Evolutionary conservation across 1,140 invertebrate genomes (phyloP).

Genomic region (Frieseomelitta varia): DNA sequence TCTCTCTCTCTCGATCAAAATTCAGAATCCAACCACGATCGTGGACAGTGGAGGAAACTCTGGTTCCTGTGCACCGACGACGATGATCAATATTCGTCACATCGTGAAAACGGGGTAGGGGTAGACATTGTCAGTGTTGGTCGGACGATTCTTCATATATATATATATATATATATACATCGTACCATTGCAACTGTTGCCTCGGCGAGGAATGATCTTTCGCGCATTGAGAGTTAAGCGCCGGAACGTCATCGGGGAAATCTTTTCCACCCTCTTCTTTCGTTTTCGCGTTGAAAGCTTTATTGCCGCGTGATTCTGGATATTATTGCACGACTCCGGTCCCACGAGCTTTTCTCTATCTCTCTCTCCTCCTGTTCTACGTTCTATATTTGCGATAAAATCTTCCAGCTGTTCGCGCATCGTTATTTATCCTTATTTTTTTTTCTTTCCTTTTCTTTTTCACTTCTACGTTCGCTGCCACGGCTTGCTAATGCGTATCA

Average conservation of each 20-base stretch:
- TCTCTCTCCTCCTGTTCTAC: background rate
- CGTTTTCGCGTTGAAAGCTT: background rate
- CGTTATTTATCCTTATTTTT: background rate
- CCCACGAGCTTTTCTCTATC: background rate
- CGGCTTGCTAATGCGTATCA: background rate
- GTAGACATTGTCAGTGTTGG: background rate
- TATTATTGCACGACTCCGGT: background rate
- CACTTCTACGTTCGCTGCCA: no score
- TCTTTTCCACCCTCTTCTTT: background rate
- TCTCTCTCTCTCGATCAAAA: background rate
- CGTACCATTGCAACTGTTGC: background rate
- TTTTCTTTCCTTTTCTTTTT: no score
- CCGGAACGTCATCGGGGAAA: constrained; percentile 23
- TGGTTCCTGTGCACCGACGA: background rate
- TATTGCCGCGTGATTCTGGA: constrained; percentile 6
- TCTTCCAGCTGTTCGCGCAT: no score
- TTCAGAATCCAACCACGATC: background rate
- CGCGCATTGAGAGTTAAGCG: background rate
- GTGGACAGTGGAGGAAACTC: background rate
- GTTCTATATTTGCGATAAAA: background rate
- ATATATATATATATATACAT: no score
- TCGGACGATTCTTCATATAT: background rate
- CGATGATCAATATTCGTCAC: constrained; percentile 21
- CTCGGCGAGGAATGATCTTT: background rate
- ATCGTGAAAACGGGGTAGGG: no score